Evolutionary conservation across 2,888 invertebrate species (phyloP), one percentile per base, ranked within the genome.

Genomic region (Macrophya annulata): DNA sequence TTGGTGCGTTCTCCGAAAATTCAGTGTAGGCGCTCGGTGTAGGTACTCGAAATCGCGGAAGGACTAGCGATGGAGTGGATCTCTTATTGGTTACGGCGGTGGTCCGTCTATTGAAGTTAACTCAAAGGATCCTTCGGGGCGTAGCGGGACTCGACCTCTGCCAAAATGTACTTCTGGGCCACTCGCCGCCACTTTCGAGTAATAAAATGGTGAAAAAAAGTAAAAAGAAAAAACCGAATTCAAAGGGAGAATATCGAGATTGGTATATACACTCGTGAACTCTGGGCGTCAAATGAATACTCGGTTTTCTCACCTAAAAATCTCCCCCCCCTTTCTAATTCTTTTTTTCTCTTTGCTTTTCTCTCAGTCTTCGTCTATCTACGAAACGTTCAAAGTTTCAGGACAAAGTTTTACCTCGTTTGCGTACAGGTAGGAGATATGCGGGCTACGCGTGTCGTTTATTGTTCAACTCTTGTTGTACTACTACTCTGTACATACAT

Each of bases 211-310:
- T 74, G 79, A 72, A 79, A 59, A n/a, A 25, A 72, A 74, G 25
- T 74, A 65, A 31, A 43, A 74, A 65, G 74, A 71, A 12, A 21
- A 51, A 72, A 45, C 43, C 48, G 77, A 79, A 81, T 37, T 21
- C 74, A 68, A 77, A 62, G 62, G 79, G 72, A 74, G 45, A 68
- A 72, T 43, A 74, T 43, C 83, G 86, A 74, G 86, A 86, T 86
- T 83, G 84, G 68, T 71, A 31, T 31, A 31, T 31, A 51, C 37
- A n/a, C n/a, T n/a, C 15, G 65, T 48, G 37, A 51, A 62, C 45
- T 83, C 9, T 76, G 59, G 62, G 59, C 84, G 59, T 68, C 74
- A 71, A 85, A 76, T 48, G 48, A 83, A n/a, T 51, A 77, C 51
- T 51, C 45, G 17, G 55, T 55, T 3, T 51, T 77, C 25, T 77